These are phyloP conservation scores for Myiotriccus ornatus DNA, from an alignment of 2,797 vertebrate genomes.

Conservation along the genomic window DNA sequence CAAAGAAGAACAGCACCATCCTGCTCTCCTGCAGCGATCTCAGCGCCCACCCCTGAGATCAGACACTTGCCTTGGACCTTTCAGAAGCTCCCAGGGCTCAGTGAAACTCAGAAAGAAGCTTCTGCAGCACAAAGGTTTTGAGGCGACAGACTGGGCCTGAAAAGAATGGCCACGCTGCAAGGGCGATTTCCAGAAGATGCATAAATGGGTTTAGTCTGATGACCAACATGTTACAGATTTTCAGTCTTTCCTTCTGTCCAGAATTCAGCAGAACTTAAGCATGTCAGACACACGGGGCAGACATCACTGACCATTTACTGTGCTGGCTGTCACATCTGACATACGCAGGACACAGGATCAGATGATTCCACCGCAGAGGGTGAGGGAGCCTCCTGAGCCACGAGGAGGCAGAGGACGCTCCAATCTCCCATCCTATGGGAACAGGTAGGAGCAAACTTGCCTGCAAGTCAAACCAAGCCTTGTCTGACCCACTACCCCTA, in stretches of 20 bases:
- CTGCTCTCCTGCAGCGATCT: background rate
- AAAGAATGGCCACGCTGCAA: background rate
- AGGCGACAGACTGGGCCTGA: background rate
- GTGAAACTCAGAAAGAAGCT: background rate
- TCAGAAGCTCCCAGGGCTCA: background rate
- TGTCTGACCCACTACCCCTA: background rate
- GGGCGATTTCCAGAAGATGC: background rate
- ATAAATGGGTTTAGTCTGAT: background rate
- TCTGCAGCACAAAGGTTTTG: background rate
- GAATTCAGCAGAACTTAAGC: background rate
- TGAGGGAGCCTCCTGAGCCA: background rate
- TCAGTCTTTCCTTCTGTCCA: background rate
- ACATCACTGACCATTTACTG: background rate
- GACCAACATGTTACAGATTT: background rate
- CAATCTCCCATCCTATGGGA: background rate
- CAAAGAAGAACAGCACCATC: rapidly evolving
- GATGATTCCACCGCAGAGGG: background rate
- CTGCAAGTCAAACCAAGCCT: background rate
- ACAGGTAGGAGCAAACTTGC: background rate
- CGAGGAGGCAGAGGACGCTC: background rate
- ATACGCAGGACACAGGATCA: background rate
- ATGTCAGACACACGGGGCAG: background rate
- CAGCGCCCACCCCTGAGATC: background rate
- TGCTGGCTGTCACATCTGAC: background rate
- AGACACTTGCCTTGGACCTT: background rate